Evolutionary conservation across 2,113 vertebrate species (phyloP).

Genomic region (Setophaga petechia): DNA sequence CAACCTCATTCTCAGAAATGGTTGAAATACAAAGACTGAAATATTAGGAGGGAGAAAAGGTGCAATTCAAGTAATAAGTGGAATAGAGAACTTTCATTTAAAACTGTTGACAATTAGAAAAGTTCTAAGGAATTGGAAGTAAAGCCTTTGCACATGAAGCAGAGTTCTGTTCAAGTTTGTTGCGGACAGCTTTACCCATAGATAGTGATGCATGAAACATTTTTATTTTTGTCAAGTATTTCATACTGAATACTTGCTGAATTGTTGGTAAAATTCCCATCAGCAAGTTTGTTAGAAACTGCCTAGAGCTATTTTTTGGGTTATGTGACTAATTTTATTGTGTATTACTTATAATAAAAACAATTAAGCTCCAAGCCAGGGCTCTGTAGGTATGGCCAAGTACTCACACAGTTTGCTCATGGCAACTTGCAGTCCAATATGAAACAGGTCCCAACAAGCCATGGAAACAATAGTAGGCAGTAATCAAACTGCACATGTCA

Average conservation of each 20-base stretch:
- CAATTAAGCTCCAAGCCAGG: background rate
- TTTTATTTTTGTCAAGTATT: background rate
- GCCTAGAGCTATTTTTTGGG: background rate
- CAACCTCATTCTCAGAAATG: background rate
- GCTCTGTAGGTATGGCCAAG: background rate
- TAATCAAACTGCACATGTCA: background rate
- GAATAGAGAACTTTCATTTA: background rate
- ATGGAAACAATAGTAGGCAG: background rate
- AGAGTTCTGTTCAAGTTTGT: background rate
- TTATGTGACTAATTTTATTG: background rate
- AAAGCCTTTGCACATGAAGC: background rate
- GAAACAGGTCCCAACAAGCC: background rate
- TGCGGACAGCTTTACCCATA: background rate
- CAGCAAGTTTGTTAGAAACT: background rate
- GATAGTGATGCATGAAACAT: background rate
- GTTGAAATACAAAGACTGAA: background rate
- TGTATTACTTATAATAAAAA: background rate
- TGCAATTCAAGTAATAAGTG: background rate
- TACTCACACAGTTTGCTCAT: background rate
- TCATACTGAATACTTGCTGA: background rate
- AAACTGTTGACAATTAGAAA: background rate
- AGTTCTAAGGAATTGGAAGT: background rate
- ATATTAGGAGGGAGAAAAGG: accelerated
- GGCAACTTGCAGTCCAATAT: background rate
- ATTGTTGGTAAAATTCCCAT: background rate